These are phyloP conservation scores for Habrosyne pyritoides DNA, from an alignment of 2,888 invertebrate species.

Conservation along the genomic window DNA sequence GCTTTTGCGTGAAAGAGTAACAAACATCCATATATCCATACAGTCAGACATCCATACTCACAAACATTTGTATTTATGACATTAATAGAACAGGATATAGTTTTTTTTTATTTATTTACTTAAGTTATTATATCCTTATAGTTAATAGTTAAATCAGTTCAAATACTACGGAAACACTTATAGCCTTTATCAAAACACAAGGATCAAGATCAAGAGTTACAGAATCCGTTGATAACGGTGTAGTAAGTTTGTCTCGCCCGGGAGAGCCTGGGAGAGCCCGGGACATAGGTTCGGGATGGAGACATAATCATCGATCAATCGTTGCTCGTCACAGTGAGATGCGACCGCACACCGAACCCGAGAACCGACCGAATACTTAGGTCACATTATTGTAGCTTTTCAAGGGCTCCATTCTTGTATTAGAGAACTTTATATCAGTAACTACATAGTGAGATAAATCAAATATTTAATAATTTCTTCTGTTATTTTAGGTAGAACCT, in stretches of 20 bases:
- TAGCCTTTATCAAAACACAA: conserved; percentile 14
- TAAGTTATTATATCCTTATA: no score
- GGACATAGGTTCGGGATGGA: conserved; percentile 50
- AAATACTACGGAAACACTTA: no score
- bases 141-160: no score
- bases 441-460: no score
- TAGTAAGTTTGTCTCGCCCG: conserved; percentile 18
- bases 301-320: conserved; percentile 79
- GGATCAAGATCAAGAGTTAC: conserved; percentile 26
- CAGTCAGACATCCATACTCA: no score
- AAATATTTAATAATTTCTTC: no score
- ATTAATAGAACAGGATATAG: no score
- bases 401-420: conserved; percentile 19
- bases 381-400: conserved; percentile 36
- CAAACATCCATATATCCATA: no score
- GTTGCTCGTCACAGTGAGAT: conserved; percentile 55
- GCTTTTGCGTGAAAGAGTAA: no score
- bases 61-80: no score
- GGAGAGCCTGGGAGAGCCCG: conserved; percentile 21
- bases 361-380: conserved; percentile 31
- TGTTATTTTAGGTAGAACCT: no score
- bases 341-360: conserved; percentile 70
- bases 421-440: neutral
- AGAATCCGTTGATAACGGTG: neutral
- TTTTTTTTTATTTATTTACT: no score